These are phyloP conservation scores for Helicolenus hilgendorfi DNA, from an alignment of 2,797 vertebrate genomes.

Conservation along the genomic window DNA sequence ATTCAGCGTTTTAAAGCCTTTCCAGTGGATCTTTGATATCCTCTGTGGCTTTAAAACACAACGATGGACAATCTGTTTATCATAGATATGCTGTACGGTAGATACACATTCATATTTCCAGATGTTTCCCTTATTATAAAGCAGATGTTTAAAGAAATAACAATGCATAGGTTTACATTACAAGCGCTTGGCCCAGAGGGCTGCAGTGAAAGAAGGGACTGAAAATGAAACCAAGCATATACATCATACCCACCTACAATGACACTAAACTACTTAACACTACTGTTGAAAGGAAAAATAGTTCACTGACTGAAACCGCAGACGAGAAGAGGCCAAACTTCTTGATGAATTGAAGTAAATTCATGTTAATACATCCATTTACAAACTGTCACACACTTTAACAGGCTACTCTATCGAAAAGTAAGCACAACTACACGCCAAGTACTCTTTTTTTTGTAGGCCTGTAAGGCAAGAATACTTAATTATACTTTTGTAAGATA, in stretches of 20 bases:
- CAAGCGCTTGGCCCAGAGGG: neutral
- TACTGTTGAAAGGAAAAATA: neutral
- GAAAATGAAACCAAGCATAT: neutral
- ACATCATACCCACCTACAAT: fast-evolving
- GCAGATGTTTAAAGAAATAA: neutral
- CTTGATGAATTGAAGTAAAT: too few relatives aligned
- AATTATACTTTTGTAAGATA: too few relatives aligned
- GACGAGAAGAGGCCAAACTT: neutral
- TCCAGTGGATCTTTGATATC: constrained; percentile 7
- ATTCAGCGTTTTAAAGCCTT: constrained; percentile 21
- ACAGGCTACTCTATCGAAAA: too few relatives aligned
- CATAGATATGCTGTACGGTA: neutral
- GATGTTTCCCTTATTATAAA: neutral
- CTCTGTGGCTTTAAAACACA: neutral
- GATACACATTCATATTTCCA: neutral
- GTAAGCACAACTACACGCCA: too few relatives aligned
- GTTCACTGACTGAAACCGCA: constrained; percentile 1
- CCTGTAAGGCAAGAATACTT: too few relatives aligned
- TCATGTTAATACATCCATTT: too few relatives aligned
- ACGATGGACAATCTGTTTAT: neutral
- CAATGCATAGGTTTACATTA: neutral
- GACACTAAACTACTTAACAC: neutral
- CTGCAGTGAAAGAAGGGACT: neutral
- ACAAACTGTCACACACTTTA: too few relatives aligned
- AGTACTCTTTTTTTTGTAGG: too few relatives aligned